A percentile compares a stretch with the other conserved stretches of the same genome.
These are phyloP conservation scores for Coecobrya sp. DNA, from an alignment of 2,888 invertebrate genomes.

Conservation along the genomic window DNA sequence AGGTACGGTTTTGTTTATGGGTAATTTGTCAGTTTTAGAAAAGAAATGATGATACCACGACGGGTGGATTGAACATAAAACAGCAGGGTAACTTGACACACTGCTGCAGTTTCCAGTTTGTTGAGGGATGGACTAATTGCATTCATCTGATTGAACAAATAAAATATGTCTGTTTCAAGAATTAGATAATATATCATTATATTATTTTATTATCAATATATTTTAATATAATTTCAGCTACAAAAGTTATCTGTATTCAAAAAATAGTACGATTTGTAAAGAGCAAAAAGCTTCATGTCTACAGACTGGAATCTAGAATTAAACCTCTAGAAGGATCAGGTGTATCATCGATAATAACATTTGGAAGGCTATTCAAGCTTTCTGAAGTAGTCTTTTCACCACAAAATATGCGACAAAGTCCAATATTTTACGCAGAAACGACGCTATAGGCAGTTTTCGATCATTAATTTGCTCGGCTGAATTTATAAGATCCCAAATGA, in stretches of 20 bases:
- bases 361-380: no score
- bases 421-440: no score
- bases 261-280: background rate
- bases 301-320: no score
- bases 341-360: no score
- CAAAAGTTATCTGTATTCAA: background rate
- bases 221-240: background rate
- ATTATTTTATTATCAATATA: background rate
- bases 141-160: slow-evolving; percentile 61
- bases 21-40: slow-evolving; percentile 56
- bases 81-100: background rate
- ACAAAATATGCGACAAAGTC: no score
- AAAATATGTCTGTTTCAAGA: no score
- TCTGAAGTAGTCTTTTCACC: no score
- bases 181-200: no score
- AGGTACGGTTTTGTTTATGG: slow-evolving; percentile 37
- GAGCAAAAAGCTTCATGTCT: no score
- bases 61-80: background rate
- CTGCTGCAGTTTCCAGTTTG: background rate
- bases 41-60: background rate
- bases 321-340: no score
- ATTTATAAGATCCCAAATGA: background rate
- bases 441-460: background rate
- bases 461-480: slow-evolving; percentile 29
- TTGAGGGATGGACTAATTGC: slow-evolving; percentile 36